phyloP scores from a whole-genome alignment of 2,113 vertebrate genomes.

The Megaceryle maxima region DNA sequence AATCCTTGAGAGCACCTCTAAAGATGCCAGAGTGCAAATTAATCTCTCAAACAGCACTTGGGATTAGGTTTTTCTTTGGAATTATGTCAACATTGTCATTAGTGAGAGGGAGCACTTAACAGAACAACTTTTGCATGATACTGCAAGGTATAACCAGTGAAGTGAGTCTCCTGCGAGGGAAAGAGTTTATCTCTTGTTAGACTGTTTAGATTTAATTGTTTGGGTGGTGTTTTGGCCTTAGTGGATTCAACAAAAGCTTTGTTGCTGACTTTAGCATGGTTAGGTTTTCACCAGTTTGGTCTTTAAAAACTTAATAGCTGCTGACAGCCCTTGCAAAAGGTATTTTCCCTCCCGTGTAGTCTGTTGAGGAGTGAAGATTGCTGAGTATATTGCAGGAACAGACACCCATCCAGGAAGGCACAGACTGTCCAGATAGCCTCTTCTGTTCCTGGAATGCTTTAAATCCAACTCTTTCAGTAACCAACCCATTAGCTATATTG shows the following conservation, averaged over 20 bases:
- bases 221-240: background rate
- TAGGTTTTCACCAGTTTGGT: background rate
- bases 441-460: background rate
- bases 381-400: background rate
- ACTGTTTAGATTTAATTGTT: background rate
- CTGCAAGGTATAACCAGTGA: background rate
- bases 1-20: background rate
- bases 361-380: background rate
- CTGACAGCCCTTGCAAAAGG: background rate
- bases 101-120: background rate
- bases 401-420: accelerated
- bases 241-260: background rate
- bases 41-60: background rate
- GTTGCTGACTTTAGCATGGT: background rate
- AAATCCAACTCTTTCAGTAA: background rate
- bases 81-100: background rate
- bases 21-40: background rate
- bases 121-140: background rate
- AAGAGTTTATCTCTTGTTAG: background rate
- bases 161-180: background rate
- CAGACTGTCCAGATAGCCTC: background rate
- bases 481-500: background rate
- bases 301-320: background rate
- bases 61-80: background rate
- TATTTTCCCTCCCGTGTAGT: background rate